Percentiles rank a stretch among this genome's conserved stretches.
These are phyloP conservation scores for Brachystomella parvula DNA, from an alignment of 1,140 invertebrate species.

Conservation along the genomic window DNA sequence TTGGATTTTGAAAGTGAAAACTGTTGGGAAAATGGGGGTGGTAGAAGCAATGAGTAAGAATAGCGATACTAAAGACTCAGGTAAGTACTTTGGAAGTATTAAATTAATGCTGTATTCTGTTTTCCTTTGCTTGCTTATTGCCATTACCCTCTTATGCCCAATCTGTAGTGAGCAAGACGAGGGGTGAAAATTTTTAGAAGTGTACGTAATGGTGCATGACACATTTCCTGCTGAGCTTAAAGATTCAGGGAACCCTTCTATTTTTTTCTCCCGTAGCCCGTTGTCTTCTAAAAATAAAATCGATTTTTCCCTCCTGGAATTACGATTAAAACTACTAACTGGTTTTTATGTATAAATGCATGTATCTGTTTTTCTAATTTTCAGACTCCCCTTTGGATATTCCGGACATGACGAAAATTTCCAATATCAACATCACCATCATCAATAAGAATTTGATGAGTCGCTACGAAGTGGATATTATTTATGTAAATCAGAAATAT, in stretches of 20 bases:
- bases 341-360: no score
- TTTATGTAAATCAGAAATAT: constrained; percentile 63
- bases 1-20: no score
- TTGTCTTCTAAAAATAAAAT: neutral
- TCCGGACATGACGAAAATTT: constrained; percentile 84
- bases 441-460: constrained; percentile 83
- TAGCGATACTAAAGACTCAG: no score
- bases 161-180: neutral
- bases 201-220: neutral
- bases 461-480: constrained; percentile 73
- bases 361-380: neutral
- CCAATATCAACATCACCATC: constrained; percentile 80
- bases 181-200: neutral
- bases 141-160: no score
- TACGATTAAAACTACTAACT: neutral
- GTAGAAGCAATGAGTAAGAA: no score
- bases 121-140: no score
- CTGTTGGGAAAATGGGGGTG: no score
- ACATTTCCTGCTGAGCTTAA: neutral
- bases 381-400: neutral
- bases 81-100: no score
- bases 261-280: no score
- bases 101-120: no score
- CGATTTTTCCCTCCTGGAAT: neutral
- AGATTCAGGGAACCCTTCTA: no score